Conservation (phyloP, 2,797 vertebrate species). For the Schizothorax lantsangensis region DNA sequence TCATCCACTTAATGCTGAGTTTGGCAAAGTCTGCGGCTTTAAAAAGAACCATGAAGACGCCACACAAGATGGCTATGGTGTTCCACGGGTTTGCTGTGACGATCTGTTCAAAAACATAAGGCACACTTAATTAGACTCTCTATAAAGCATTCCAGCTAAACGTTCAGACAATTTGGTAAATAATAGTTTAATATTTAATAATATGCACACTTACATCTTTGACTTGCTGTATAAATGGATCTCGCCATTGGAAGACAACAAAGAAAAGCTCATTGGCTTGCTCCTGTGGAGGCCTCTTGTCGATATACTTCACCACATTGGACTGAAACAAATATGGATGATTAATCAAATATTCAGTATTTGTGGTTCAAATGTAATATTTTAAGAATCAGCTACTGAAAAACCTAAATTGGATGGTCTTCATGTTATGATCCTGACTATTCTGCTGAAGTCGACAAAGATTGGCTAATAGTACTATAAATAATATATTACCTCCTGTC, state of each 20-base stretch:
- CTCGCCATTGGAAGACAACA: constrained; percentile 96
- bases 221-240: constrained; percentile 94
- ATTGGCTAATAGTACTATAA: neutral
- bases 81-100: constrained; percentile 97
- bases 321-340: constrained; percentile 78
- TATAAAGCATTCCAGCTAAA: neutral
- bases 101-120: constrained; percentile 79
- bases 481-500: constrained; percentile 85
- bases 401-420: neutral
- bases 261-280: constrained; percentile 89
- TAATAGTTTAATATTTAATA: neutral
- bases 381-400: neutral
- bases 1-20: constrained; percentile 93
- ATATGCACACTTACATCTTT: constrained; percentile 82
- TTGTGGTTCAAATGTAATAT: neutral
- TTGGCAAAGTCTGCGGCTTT: constrained; percentile 97
- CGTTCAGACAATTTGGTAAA: neutral
- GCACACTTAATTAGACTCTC: constrained; percentile 11
- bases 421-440: neutral
- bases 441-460: neutral
- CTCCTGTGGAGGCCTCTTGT: constrained; percentile 78
- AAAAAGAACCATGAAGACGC: constrained; percentile 95
- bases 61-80: constrained; percentile 92
- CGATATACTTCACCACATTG: constrained; percentile 93
- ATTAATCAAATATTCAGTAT: constrained; percentile 8